Percentiles rank a stretch among this genome's conserved stretches.
These are phyloP conservation scores for Peucedramus taeniatus DNA, from an alignment of 2,113 vertebrate species.

Conservation along the genomic window DNA sequence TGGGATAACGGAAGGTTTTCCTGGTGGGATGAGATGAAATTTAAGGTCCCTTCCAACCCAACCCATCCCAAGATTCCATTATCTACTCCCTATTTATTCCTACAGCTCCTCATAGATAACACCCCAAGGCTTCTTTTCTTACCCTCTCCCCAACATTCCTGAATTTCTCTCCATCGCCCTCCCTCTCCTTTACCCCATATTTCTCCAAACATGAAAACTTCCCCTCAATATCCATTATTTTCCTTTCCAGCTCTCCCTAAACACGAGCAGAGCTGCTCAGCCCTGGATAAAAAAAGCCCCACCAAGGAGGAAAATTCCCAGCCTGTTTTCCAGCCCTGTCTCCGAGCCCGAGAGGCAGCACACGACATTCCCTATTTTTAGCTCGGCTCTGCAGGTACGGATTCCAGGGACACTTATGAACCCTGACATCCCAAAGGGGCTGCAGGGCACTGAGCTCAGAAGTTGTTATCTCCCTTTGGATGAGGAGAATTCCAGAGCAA, in stretches of 20 bases:
- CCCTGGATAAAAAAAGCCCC: not conserved
- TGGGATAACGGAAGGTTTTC: not conserved
- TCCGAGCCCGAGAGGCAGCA: not conserved
- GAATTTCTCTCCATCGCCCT: not conserved
- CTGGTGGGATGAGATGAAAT: not conserved
- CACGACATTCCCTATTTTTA: not conserved
- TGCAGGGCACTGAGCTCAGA: not conserved
- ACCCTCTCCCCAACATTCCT: not conserved
- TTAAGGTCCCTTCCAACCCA: not conserved
- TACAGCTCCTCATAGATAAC: not conserved
- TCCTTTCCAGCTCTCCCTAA: not conserved
- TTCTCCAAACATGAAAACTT: not conserved
- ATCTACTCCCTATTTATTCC: not conserved
- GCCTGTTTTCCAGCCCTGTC: not conserved
- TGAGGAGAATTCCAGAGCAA: not conserved
- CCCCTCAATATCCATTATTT: accelerated
- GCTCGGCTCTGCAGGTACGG: not conserved
- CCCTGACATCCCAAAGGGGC: not conserved
- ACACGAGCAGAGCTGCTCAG: not conserved
- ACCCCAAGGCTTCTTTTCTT: not conserved
- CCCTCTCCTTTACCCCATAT: accelerated
- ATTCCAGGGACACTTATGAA: not conserved
- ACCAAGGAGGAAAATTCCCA: not conserved
- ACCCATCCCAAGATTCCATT: not conserved
- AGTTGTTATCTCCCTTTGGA: not conserved